phyloP scores from a whole-genome alignment of 1,140 invertebrate genomes.

The Matsumurasca onukii region DNA sequence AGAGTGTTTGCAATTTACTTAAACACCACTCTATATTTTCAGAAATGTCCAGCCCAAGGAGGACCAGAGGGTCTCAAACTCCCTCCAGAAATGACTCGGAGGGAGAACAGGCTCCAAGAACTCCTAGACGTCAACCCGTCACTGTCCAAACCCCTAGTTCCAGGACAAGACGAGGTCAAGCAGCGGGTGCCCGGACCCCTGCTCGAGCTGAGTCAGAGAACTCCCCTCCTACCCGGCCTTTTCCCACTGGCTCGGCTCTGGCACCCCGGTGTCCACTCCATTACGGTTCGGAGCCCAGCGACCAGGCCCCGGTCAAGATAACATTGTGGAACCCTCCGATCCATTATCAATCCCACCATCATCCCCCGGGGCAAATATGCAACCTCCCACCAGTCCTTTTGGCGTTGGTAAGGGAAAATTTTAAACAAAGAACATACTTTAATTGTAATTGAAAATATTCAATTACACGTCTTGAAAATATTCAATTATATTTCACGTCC shows the following conservation, averaged over 20 bases:
- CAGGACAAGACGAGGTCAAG: neutral
- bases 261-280: conserved; percentile 27
- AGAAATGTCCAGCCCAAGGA: conserved; percentile 13
- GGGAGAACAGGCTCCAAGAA: conserved; percentile 18
- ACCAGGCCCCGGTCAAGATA: conserved; percentile 17
- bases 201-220: too few species aligned
- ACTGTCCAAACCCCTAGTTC: conserved; percentile 7
- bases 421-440: conserved; percentile 13
- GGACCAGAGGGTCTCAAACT: conserved; percentile 20
- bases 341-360: conserved; percentile 35
- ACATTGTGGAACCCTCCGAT: conserved; percentile 37
- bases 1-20: too few species aligned
- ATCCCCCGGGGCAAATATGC: conserved; percentile 23
- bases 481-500: neutral
- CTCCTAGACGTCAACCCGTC: conserved; percentile 7
- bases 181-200: too few species aligned
- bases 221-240: neutral
- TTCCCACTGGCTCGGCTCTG: conserved; percentile 1
- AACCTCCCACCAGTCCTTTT: conserved; percentile 28
- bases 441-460: neutral
- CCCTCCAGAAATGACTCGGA: conserved; percentile 23
- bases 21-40: too few species aligned
- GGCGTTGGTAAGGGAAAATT: conserved; percentile 25
- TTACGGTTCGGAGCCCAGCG: conserved; percentile 27
- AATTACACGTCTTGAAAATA: neutral